phyloP scores from a whole-genome alignment of 2,888 invertebrate genomes.

The Schrankia costaestrigalis region DNA sequence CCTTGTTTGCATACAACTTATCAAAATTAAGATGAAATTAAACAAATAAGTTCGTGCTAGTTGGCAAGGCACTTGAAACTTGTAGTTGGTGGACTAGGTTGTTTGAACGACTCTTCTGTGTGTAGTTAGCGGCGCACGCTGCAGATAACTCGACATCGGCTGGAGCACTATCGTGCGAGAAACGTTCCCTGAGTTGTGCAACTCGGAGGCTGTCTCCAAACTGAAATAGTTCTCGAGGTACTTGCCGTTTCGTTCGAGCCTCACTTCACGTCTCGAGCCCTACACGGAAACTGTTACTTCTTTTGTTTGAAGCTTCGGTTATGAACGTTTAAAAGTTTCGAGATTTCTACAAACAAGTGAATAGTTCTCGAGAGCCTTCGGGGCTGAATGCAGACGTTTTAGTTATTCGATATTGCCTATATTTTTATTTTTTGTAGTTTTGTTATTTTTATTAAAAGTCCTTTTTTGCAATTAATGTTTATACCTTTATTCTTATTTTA shows the following conservation, averaged over 20 bases:
- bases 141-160: slow-evolving; percentile 42
- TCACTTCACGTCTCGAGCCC: slow-evolving; percentile 24
- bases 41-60: slow-evolving; percentile 16
- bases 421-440: slow-evolving; percentile 2
- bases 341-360: slow-evolving; percentile 16
- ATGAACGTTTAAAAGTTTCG: slow-evolving; percentile 27
- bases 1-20: too few species aligned
- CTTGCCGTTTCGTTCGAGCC: too few species aligned
- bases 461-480: too few species aligned
- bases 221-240: slow-evolving; percentile 34
- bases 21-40: too few species aligned
- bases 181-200: slow-evolving; percentile 37
- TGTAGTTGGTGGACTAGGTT: slow-evolving; percentile 14
- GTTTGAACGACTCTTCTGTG: slow-evolving; percentile 23
- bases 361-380: slow-evolving; percentile 10
- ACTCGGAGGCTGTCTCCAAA: slow-evolving; percentile 34
- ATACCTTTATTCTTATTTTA: too few species aligned
- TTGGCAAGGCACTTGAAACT: slow-evolving; percentile 16
- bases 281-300: slow-evolving; percentile 26
- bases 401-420: background rate
- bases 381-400: slow-evolving; percentile 2
- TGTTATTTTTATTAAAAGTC: too few species aligned
- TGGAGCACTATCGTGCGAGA: slow-evolving; percentile 37
- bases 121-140: slow-evolving; percentile 27
- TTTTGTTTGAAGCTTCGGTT: slow-evolving; percentile 32